These are phyloP conservation scores for Rallus limicola DNA, from an alignment of 2,113 vertebrate genomes.

Conservation along the genomic window DNA sequence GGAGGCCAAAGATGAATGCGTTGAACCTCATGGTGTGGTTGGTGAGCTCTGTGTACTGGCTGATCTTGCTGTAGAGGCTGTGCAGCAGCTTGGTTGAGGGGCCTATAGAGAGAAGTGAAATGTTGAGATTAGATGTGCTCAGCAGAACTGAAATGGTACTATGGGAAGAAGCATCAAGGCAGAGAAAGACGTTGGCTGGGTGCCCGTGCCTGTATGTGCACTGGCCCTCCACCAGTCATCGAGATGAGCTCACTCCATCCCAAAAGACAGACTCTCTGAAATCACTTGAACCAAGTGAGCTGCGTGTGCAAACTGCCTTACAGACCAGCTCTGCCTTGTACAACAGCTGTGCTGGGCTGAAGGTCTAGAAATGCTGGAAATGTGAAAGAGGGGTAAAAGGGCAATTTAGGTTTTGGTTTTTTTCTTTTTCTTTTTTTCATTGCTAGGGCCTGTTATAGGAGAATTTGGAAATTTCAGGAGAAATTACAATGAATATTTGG, in stretches of 20 bases:
- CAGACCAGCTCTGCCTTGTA: neutral
- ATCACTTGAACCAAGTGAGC: neutral
- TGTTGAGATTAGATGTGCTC: neutral
- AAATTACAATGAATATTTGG: neutral
- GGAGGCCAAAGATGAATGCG: constrained; percentile 94
- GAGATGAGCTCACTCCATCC: neutral
- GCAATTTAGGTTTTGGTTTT: neutral
- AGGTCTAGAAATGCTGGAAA: neutral
- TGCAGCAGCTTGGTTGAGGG: constrained; percentile 93
- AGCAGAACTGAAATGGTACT: neutral
- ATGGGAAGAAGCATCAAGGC: neutral
- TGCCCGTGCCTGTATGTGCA: neutral
- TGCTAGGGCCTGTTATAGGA: neutral
- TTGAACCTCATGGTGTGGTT: constrained; percentile 94
- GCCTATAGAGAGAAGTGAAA: constrained; percentile 69
- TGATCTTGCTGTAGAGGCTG: constrained; percentile 88
- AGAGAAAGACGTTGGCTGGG: fast-evolving
- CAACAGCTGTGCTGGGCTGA: neutral
- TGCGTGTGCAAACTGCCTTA: neutral
- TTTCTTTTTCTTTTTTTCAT: neutral
- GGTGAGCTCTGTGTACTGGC: constrained; percentile 90
- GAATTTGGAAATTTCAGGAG: neutral
- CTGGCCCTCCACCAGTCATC: fast-evolving
- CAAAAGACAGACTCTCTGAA: neutral
- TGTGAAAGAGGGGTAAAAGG: neutral